These are phyloP conservation scores for Catharus minimus DNA, from an alignment of 2,113 vertebrate genomes.

Conservation along the genomic window DNA sequence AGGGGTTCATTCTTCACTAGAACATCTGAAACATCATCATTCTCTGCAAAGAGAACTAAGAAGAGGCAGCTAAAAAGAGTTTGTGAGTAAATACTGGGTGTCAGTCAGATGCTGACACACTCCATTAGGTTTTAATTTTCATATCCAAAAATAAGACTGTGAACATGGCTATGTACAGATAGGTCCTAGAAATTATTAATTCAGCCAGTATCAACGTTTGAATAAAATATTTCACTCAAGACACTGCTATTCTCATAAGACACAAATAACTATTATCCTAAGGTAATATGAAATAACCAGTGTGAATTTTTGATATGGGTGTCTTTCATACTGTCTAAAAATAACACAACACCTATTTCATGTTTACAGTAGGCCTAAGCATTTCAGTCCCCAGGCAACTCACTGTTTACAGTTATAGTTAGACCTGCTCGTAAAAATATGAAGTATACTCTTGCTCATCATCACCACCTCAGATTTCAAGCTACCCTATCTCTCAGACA, in stretches of 20 bases:
- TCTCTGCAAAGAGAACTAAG: background rate
- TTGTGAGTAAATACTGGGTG: background rate
- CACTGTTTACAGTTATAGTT: background rate
- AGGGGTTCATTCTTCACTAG: background rate
- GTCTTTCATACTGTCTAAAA: background rate
- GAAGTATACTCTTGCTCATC: background rate
- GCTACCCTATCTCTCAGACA: background rate
- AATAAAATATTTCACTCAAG: background rate
- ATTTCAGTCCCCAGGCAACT: background rate
- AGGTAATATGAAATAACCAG: background rate
- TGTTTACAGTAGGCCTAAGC: background rate
- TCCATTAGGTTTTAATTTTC: background rate
- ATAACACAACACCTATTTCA: background rate
- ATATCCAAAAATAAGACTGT: background rate
- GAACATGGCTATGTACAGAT: background rate
- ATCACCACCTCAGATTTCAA: background rate
- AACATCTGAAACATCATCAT: background rate
- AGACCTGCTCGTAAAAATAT: background rate
- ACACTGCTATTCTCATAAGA: background rate
- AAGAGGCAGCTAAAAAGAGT: background rate
- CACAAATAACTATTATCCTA: background rate
- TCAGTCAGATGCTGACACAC: background rate
- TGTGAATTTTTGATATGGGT: background rate
- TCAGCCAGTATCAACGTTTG: background rate
- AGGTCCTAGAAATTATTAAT: background rate